Conservation (phyloP, 2,113 vertebrate species). For the Epinephelus moara region DNA sequence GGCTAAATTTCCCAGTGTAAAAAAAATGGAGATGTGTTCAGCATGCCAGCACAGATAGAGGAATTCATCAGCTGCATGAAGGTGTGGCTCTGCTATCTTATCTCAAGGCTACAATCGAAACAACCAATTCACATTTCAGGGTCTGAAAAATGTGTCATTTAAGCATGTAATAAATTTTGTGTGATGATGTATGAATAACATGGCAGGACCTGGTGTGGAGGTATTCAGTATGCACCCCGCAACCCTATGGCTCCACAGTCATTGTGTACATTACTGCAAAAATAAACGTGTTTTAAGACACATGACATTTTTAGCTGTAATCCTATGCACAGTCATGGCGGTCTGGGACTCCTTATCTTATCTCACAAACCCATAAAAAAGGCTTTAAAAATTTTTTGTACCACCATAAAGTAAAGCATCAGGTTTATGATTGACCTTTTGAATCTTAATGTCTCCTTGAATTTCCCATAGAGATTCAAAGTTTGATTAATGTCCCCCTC, state of each 20-base stretch:
- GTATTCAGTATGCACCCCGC: rapidly evolving
- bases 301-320: slow-evolving; percentile 7
- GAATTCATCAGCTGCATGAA: slow-evolving; percentile 47
- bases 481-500: not conserved
- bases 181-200: not conserved
- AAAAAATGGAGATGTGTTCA: slow-evolving; percentile 19
- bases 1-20: slow-evolving; percentile 21
- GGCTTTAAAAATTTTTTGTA: not conserved
- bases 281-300: not conserved
- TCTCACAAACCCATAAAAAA: not conserved
- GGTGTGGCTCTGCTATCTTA: slow-evolving; percentile 32
- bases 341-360: not conserved
- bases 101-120: slow-evolving; percentile 19
- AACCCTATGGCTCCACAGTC: not conserved
- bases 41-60: slow-evolving; percentile 65
- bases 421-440: not conserved
- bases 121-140: slow-evolving; percentile 2
- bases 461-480: not conserved
- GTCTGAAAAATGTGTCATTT: not conserved
- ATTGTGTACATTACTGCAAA: not conserved
- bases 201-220: not conserved
- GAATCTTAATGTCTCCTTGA: not conserved
- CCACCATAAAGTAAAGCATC: no score
- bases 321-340: not conserved
- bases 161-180: slow-evolving; percentile 15